Conservation (phyloP, 2,113 vertebrate genomes). For the Brachyistius frenatus region DNA sequence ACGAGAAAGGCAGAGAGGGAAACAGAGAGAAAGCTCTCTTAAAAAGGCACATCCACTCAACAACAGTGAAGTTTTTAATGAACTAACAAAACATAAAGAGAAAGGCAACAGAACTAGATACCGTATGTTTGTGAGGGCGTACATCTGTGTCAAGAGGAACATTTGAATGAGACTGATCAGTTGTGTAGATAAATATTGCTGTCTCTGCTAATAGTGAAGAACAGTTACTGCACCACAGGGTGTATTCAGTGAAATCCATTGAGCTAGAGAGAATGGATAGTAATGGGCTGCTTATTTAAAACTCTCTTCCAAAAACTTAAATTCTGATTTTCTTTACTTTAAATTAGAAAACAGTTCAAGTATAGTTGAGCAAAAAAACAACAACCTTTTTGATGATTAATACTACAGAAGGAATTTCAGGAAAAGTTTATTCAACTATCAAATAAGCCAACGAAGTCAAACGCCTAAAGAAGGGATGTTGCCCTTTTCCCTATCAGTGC, state of each 20-base stretch:
- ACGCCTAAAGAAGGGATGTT: background rate
- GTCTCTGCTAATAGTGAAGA: slow-evolving; percentile 12
- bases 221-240: no score
- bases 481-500: background rate
- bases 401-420: background rate
- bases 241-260: no score
- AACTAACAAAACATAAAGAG: slow-evolving; percentile 58
- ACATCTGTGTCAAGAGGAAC: slow-evolving; percentile 26
- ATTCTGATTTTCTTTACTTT: background rate
- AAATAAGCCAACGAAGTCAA: background rate
- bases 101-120: slow-evolving; percentile 37
- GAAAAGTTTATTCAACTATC: background rate
- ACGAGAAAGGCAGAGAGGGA: slow-evolving; percentile 72
- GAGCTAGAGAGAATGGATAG: background rate
- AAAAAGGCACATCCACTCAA: slow-evolving; percentile 72
- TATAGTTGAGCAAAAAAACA: background rate
- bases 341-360: background rate
- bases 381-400: background rate
- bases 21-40: slow-evolving; percentile 56
- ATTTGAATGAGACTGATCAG: slow-evolving; percentile 29
- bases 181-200: background rate
- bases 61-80: slow-evolving; percentile 58
- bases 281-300: background rate
- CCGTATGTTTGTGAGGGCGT: slow-evolving; percentile 43
- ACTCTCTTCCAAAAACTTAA: background rate